phyloP scores from a whole-genome alignment of 2,888 invertebrate genomes.

The Epsilonema sp. region DNA sequence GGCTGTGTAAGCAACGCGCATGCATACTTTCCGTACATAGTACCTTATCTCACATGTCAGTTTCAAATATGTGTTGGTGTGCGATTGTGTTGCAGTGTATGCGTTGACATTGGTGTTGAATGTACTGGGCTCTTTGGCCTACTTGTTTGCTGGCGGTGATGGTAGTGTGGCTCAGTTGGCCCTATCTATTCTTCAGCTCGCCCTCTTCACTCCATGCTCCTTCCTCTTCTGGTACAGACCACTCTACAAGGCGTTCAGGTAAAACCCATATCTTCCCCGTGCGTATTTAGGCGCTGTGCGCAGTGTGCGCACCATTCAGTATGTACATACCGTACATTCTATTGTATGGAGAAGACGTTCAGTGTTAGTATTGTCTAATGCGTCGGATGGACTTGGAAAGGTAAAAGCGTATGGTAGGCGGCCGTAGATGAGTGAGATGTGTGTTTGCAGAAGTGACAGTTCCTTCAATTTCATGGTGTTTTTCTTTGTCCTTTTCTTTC shows the following conservation, averaged over 20 bases:
- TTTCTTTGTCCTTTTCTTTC: conserved; percentile 6
- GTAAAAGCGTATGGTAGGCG: no score
- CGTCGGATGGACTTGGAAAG: no score
- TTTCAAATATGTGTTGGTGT: not conserved
- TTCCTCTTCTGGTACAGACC: conserved; percentile 98
- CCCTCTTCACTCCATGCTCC: conserved; percentile 82
- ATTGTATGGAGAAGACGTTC: not conserved
- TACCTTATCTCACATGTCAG: conserved; percentile 22
- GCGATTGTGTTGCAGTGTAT: conserved; percentile 50
- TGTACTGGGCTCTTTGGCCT: conserved; percentile 58
- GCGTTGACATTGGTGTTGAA: conserved; percentile 62
- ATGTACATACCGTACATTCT: no score
- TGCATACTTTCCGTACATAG: no score
- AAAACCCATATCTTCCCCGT: no score
- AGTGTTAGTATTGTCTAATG: no score
- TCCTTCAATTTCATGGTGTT: conserved; percentile 93
- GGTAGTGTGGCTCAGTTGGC: conserved; percentile 41
- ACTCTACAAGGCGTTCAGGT: conserved; percentile 89
- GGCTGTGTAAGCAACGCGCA: conserved; percentile 96
- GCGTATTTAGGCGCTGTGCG: no score
- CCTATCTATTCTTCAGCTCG: conserved; percentile 63
- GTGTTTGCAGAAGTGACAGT: conserved; percentile 61
- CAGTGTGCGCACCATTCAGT: no score
- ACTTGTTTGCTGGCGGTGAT: conserved; percentile 41
- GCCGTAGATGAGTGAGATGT: no score